Evolutionary conservation across 2,888 invertebrate genomes (phyloP).

Genomic region (Isoperla grammatica): DNA sequence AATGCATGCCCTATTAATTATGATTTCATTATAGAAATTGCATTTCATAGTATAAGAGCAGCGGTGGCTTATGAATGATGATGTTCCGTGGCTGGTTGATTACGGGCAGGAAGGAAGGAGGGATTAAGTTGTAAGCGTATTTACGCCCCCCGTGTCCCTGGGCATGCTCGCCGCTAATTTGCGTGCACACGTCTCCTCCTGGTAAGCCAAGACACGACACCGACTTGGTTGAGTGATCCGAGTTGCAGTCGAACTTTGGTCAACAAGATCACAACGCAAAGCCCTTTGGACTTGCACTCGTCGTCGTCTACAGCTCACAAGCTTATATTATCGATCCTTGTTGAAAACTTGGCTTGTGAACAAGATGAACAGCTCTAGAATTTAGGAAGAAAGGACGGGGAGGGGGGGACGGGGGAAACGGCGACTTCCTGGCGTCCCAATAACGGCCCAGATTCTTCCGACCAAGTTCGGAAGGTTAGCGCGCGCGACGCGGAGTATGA

Average conservation of each 20-base stretch:
- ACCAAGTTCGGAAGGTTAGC: constrained; percentile 2
- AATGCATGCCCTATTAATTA: constrained; percentile 21
- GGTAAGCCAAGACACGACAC: neutral
- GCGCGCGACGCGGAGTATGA: neutral
- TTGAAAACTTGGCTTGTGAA: constrained; percentile 27
- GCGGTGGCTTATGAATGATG: neutral
- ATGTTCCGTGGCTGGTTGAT: neutral
- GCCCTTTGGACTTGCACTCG: constrained; percentile 3
- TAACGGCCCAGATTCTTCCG: constrained; percentile 19
- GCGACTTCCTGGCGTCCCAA: constrained; percentile 30
- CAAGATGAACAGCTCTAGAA: constrained; percentile 24
- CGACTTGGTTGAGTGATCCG: neutral
- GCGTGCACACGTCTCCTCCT: constrained; percentile 9
- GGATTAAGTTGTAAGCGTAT: constrained; percentile 14
- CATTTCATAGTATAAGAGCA: neutral
- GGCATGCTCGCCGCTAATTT: constrained; percentile 9
- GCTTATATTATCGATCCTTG: constrained; percentile 24
- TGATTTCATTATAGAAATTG: constrained; percentile 11
- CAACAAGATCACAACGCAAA: constrained; percentile 16
- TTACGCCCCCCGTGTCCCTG: neutral
- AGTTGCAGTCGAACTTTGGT: constrained; percentile 16
- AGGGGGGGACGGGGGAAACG: constrained; percentile 36
- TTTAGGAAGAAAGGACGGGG: constrained; percentile 22
- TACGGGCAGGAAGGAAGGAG: constrained; percentile 1
- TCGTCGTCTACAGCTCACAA: constrained; percentile 5